Evolutionary conservation across 1,140 invertebrate species (phyloP), one percentile per base, ranked within the genome.

Genomic region (Carcinoscorpius rotundicauda): DNA sequence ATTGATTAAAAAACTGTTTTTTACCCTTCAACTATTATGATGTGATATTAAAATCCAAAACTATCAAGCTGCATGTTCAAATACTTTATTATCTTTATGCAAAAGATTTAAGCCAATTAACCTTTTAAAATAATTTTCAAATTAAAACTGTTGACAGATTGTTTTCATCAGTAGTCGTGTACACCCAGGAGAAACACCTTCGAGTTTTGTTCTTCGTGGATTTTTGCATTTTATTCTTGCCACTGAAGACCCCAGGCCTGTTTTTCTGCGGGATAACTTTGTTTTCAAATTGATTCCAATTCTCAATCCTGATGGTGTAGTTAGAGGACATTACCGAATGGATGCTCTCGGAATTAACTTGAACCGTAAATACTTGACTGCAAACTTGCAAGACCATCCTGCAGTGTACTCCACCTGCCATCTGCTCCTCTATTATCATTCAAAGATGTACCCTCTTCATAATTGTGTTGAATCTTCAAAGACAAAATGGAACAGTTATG

Each of bases 251-350:
- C 74, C 75, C 49, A 82, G 75, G 72, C 90, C 91, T 51, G 76
- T 83, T 63, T 78, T 81, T 68, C 77, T 95, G 6, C 80, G 92
- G 52, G 84, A 86, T 70, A 74, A 89, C 74, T 97, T 93, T 78
- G 89, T 95, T 60, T 95, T 97, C 78, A 95, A 95, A 79, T 76
- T 95, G 68, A 87, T 97, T 65, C 93, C 93, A 2, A 89, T 93
- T 81, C 78, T 96, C 60, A 97, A 97, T 79, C 92, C 93, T 3
- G 93, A 97, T 75, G 92, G 93, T 6, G 92, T 95, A 1, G 83
- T 84, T n/a, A 79, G 83, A 56, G 92, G 92, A 3, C 89, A 93
- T 76, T 95, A 95, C 75, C 78, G 92, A 53, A 93, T 92, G 49
- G 91, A 95, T 77, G 88, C 87, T 1, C 81, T 86, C 62, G 94